Conservation (phyloP, 2,113 vertebrate genomes). For the Acanthochromis polyacanthus region DNA sequence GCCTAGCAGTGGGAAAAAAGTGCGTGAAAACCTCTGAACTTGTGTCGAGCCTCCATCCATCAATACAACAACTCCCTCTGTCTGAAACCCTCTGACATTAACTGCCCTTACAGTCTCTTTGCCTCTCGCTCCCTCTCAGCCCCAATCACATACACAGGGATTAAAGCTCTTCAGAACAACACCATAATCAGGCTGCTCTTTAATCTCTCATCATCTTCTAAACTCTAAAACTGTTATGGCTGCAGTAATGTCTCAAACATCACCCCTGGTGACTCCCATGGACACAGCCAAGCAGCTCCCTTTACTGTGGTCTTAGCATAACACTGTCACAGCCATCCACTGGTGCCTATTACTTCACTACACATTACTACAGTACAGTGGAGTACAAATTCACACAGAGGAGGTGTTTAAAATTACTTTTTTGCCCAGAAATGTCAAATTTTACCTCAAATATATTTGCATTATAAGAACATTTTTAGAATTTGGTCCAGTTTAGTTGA, state of each 20-base stretch:
- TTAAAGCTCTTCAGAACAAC: conserved; percentile 50
- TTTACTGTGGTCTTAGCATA: background rate
- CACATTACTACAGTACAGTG: too few species aligned
- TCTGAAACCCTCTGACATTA: background rate
- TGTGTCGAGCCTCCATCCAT: background rate
- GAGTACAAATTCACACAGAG: too few species aligned
- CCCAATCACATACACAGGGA: conserved; percentile 55
- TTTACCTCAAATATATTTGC: too few species aligned
- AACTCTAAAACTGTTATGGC: conserved; percentile 49
- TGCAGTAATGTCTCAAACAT: conserved; percentile 31
- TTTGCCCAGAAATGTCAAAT: too few species aligned
- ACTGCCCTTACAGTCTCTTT: background rate
- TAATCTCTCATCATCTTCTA: conserved; percentile 55
- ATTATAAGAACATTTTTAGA: too few species aligned
- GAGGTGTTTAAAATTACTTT: too few species aligned
- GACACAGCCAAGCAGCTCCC: background rate
- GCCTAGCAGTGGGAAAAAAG: too few species aligned
- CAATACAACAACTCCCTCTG: background rate
- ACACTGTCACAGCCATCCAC: too few species aligned
- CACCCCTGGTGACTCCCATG: background rate
- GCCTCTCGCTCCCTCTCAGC: background rate
- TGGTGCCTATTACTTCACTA: too few species aligned
- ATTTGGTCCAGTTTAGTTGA: too few species aligned
- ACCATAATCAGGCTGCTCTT: conserved; percentile 57
- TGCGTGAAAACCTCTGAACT: too few species aligned